Conservation (phyloP, 2,888 invertebrate genomes). For the Hypselothyrea guttata region DNA sequence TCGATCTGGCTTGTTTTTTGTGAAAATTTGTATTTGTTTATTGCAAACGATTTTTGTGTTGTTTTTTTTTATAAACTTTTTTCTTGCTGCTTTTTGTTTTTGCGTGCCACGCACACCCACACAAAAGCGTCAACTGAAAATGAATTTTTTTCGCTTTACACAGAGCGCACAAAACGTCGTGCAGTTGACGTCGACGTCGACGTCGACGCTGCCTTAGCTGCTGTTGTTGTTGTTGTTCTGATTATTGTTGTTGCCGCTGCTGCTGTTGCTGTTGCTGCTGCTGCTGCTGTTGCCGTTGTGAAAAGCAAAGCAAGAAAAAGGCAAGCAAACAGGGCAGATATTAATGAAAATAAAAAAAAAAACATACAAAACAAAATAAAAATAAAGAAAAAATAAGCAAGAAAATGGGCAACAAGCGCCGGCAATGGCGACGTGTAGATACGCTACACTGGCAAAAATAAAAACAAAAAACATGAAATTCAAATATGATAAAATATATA, state of each 20-base stretch:
- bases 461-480: too few relatives aligned
- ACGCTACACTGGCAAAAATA: conserved; percentile 43
- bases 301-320: conserved; percentile 62
- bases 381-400: conserved; percentile 57
- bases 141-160: conserved; percentile 75
- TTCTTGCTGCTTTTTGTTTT: conserved; percentile 36
- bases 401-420: conserved; percentile 44
- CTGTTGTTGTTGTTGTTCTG: conserved; percentile 36
- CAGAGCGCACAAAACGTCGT: conserved; percentile 66
- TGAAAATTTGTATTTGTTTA: conserved; percentile 52
- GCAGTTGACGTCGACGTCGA: conserved; percentile 56
- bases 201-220: conserved; percentile 44
- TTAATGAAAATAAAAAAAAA: conserved; percentile 68
- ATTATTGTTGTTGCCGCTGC: too few relatives aligned
- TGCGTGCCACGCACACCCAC: conserved; percentile 70
- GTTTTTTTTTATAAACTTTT: conserved; percentile 9
- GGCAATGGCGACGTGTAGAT: conserved; percentile 29
- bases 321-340: conserved; percentile 69
- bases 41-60: conserved; percentile 24
- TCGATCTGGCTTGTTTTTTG: conserved; percentile 13
- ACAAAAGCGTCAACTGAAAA: conserved; percentile 75
- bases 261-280: conserved; percentile 7
- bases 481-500: too few relatives aligned
- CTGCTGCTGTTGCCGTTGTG: conserved; percentile 40
- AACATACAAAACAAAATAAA: conserved; percentile 33